Percentiles rank a stretch among this genome's conserved stretches.
Conservation (phyloP, 2,113 vertebrate genomes). For the Grammomys surdaster region DNA sequence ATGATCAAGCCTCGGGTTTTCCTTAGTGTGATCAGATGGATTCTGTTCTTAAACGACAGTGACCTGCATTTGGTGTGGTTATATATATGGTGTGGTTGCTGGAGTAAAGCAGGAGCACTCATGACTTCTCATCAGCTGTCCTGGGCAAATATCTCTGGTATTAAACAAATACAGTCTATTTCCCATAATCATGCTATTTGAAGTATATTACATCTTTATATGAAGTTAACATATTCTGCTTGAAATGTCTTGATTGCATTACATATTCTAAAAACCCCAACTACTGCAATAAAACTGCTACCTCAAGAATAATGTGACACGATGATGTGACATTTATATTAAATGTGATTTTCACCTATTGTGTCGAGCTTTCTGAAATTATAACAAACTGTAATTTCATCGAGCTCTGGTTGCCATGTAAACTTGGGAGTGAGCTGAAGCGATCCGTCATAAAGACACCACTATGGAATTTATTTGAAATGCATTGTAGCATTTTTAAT, state of each 20-base stretch:
- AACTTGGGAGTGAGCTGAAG: conserved; percentile 45
- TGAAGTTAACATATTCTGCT: conserved; percentile 54
- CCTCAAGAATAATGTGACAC: conserved; percentile 69
- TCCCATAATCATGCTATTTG: not conserved
- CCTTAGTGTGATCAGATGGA: not conserved
- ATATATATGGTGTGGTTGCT: conserved; percentile 8
- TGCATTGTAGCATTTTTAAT: conserved; percentile 73
- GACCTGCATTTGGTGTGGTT: conserved; percentile 31
- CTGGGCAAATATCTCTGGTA: not conserved
- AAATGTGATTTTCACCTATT: conserved; percentile 78
- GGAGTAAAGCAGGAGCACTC: not conserved
- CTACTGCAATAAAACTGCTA: conserved; percentile 61
- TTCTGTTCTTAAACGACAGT: conserved; percentile 32
- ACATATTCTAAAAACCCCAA: conserved; percentile 65
- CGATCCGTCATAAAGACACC: conserved; percentile 67
- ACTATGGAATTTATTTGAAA: conserved; percentile 64
- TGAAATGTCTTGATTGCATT: conserved; percentile 75
- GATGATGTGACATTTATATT: conserved; percentile 78
- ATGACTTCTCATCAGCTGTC: not conserved
- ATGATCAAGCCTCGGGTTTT: not conserved
- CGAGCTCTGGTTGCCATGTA: conserved; percentile 56
- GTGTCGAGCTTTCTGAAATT: conserved; percentile 67
- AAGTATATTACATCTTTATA: conserved; percentile 59
- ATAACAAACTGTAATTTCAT: conserved; percentile 69
- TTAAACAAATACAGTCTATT: conserved; percentile 26